Base-by-base conservation (phyloP, 2,888 invertebrate species). In the Parascotia fuliginaria region DNA sequence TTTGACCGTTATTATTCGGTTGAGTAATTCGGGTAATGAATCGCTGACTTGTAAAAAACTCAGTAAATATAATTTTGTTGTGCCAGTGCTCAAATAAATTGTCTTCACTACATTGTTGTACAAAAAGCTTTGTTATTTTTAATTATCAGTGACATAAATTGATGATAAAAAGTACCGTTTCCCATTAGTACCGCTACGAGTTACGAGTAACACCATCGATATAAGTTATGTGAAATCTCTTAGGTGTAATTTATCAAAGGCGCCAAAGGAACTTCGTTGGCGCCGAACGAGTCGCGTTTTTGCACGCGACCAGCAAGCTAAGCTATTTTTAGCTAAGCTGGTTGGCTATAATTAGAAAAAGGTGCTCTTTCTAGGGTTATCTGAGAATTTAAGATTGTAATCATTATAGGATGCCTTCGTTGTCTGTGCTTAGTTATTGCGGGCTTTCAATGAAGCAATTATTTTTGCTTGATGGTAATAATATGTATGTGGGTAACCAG, bases 271-370 rank as follows among this genome's bases (percentile, higher is more conserved):
- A 48, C 39, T 6, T 11, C 42, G 43, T 34, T 11, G 42, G 50
- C 52, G 56, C 54, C 27, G 9, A 14, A 44, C 31, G 42, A 37
- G 28, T 31, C 12, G 19, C 50, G 60, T 55, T 67, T 57, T 67
- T 68, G 55, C 65, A 66, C 68, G 68, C 69, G 49, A 64, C 57
- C 53, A 46, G 56, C 60, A 42, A 48, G 53, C 28, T 31, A 11
- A 34, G 44, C 58, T 66, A 66, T 68, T 64, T 65, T 65, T 66
- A 66, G 54, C 41, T 42, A 29, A 57, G 47, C 51, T 42, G 37
- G 41, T 28, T 46, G 38, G 15, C 51, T 60, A 64, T 60, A 48
- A 52, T 67, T 64, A 67, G 57, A 64, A 60, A 59, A 57, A 64
- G 47, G 41, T n/a, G 28, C 39, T 27, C 19, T 50, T 47, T 55